These are phyloP conservation scores for Perizoma affinitatum DNA, from an alignment of 2,888 invertebrate genomes.

Conservation along the genomic window DNA sequence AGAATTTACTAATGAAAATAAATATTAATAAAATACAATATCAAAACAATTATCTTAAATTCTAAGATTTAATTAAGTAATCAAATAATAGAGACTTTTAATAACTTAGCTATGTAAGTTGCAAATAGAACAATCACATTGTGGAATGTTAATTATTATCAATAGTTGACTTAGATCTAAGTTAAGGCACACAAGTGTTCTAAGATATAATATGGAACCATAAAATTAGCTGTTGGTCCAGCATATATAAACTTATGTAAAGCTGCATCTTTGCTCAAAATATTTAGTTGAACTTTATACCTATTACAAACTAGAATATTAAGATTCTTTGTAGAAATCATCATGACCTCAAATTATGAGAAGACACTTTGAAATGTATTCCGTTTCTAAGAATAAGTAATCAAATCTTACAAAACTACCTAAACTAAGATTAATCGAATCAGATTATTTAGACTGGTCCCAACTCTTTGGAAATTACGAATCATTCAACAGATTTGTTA, in stretches of 20 bases:
- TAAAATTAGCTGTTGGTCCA: conserved; percentile 19
- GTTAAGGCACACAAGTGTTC: conserved; percentile 61
- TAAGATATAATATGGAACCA: conserved; percentile 27
- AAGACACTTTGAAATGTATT: neutral
- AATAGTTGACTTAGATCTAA: conserved; percentile 42
- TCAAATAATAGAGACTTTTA: neutral
- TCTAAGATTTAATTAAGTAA: neutral
- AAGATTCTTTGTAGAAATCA: neutral
- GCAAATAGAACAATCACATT: conserved; percentile 40
- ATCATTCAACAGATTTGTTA: conserved; percentile 23
- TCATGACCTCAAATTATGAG: too few relatives aligned
- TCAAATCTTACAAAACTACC: neutral
- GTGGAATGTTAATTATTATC: conserved; percentile 54
- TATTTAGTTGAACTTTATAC: too few relatives aligned
- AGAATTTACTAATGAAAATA: neutral
- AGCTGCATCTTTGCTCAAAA: conserved; percentile 42
- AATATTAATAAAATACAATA: neutral
- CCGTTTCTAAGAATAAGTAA: conserved; percentile 8
- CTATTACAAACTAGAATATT: conserved; percentile 20
- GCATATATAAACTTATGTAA: conserved; percentile 49
- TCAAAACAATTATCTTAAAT: neutral
- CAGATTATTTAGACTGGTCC: conserved; percentile 32
- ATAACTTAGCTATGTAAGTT: too few relatives aligned
- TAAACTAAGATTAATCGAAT: conserved; percentile 18
- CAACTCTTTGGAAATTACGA: conserved; percentile 35